phyloP scores from a whole-genome alignment of 1,140 invertebrate genomes.

The Grapholita molesta region DNA sequence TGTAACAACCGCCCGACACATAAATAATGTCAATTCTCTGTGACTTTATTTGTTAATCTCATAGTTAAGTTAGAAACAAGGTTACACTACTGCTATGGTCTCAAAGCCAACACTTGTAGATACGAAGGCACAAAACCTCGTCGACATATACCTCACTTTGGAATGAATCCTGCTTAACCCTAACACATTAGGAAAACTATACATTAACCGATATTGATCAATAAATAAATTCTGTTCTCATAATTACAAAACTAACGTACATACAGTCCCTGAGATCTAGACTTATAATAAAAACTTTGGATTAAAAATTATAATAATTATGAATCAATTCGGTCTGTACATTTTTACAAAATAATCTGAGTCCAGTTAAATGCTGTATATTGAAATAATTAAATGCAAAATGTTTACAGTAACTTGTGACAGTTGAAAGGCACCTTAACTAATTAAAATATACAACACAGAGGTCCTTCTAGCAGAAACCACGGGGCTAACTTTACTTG shows the following conservation, averaged over 20 bases:
- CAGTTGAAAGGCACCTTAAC: conserved; percentile 47
- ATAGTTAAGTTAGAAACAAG: too few species aligned
- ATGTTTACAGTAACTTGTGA: conserved; percentile 46
- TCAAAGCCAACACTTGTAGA: conserved; percentile 35
- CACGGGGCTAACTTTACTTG: too few species aligned
- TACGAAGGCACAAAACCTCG: background rate
- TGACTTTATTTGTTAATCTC: too few species aligned
- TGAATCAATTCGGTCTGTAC: conserved; percentile 65
- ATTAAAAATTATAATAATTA: conserved; percentile 72
- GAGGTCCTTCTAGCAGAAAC: background rate
- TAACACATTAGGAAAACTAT: conserved; percentile 57
- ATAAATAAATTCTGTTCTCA: conserved; percentile 73
- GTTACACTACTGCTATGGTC: conserved; percentile 34
- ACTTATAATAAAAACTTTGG: conserved; percentile 75
- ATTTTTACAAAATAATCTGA: conserved; percentile 67
- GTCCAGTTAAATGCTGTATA: conserved; percentile 52
- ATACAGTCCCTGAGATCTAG: conserved; percentile 69
- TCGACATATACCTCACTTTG: conserved; percentile 42
- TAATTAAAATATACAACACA: conserved; percentile 49
- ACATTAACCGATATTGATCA: conserved; percentile 58
- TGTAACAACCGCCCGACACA: too few species aligned
- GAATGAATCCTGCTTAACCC: conserved; percentile 67
- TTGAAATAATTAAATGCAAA: conserved; percentile 53
- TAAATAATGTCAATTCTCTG: too few species aligned
- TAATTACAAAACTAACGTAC: conserved; percentile 62